Percentiles rank a stretch among this genome's conserved stretches.
phyloP scores from a whole-genome alignment of 2,888 invertebrate species.

The Aelia acuminata region DNA sequence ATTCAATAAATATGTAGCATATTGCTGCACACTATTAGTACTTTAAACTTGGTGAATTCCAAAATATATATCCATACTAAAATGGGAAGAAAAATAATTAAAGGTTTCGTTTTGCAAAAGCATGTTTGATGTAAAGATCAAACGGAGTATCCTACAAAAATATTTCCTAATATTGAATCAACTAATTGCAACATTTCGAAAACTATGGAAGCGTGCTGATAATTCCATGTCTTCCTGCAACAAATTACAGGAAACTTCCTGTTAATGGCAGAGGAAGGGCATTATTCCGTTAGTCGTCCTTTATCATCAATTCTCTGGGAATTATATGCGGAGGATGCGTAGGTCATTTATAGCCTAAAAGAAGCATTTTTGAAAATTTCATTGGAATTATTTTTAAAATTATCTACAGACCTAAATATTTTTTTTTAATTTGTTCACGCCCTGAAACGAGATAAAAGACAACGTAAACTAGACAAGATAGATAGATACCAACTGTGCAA shows the following conservation, averaged over 20 bases:
- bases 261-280: not conserved
- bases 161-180: not conserved
- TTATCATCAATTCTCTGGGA: not conserved
- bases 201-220: not conserved
- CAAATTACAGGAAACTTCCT: not conserved
- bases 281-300: conserved; percentile 2
- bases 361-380: not conserved
- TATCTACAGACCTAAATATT: too few species aligned
- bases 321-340: not conserved
- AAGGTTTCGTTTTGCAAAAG: too few species aligned
- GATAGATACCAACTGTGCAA: not conserved
- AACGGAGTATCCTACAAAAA: too few species aligned
- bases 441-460: not conserved
- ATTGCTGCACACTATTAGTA: too few species aligned
- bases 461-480: not conserved
- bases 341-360: not conserved
- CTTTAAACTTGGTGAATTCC: too few species aligned
- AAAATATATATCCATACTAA: too few species aligned
- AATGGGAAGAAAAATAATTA: too few species aligned
- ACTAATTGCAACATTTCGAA: not conserved
- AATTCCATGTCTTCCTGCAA: not conserved
- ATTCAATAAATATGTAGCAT: too few species aligned
- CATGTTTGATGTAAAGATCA: too few species aligned
- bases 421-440: not conserved
- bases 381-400: not conserved